Evolutionary conservation across 2,113 vertebrate genomes (phyloP).

Genomic region (Salvelinus alpinus): DNA sequence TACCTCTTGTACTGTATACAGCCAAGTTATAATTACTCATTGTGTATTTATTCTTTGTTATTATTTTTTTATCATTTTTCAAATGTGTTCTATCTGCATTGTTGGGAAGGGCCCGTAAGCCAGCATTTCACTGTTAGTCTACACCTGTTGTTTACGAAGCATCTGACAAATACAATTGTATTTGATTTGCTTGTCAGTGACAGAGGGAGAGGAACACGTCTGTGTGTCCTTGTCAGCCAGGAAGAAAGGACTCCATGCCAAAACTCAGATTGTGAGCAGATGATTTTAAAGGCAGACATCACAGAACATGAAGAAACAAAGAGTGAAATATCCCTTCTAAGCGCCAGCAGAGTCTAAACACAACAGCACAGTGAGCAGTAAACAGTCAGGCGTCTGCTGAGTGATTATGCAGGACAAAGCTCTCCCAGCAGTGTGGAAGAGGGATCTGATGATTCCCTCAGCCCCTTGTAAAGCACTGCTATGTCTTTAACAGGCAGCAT

Average conservation of each 20-base stretch:
- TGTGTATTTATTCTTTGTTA: too few relatives aligned
- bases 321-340: not conserved
- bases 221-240: conserved; percentile 49
- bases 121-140: too few relatives aligned
- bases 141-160: too few relatives aligned
- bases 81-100: too few relatives aligned
- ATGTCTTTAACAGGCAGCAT: conserved; percentile 65
- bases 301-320: conserved; percentile 27
- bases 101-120: too few relatives aligned
- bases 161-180: too few relatives aligned
- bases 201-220: conserved; percentile 7
- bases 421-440: not conserved
- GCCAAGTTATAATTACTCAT: too few relatives aligned
- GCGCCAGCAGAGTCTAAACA: not conserved
- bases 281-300: conserved; percentile 24
- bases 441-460: not conserved
- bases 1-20: too few relatives aligned
- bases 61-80: too few relatives aligned
- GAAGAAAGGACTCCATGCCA: conserved; percentile 40
- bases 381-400: not conserved
- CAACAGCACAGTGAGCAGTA: too few relatives aligned
- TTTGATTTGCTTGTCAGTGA: conserved; percentile 15
- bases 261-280: conserved; percentile 36
- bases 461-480: conserved; percentile 13
- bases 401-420: conserved; percentile 33